A percentile compares a stretch with the other conserved stretches of the same genome.
Evolutionary conservation across 2,113 vertebrate species (phyloP).

Genomic region (Centropus bengalensis): DNA sequence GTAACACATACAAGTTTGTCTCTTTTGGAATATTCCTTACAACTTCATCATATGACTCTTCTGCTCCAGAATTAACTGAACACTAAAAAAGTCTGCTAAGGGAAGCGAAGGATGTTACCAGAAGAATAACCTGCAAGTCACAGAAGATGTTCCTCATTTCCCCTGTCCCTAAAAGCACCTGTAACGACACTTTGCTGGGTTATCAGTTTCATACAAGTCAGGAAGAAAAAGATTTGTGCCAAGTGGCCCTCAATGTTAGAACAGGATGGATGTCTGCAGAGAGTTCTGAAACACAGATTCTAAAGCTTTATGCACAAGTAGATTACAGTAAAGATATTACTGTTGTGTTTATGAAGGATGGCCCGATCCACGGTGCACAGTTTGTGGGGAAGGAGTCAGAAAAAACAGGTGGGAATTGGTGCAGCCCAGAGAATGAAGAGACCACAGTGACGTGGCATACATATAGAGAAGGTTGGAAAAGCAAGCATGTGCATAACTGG

Average conservation of each 20-base stretch:
- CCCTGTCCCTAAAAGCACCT: neutral
- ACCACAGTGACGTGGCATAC: neutral
- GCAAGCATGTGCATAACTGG: neutral
- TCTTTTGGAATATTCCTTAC: conserved; percentile 6
- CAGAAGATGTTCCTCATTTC: neutral
- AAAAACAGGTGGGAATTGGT: neutral
- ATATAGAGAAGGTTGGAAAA: neutral
- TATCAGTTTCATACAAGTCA: neutral
- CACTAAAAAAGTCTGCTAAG: neutral
- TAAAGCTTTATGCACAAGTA: neutral
- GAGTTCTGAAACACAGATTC: neutral
- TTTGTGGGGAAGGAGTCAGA: neutral
- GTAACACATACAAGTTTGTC: conserved; percentile 3
- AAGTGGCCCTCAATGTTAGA: neutral
- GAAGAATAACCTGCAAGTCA: neutral
- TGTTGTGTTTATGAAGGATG: neutral
- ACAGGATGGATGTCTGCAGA: neutral
- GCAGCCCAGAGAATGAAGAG: neutral
- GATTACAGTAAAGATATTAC: neutral
- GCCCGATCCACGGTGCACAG: neutral
- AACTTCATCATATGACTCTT: conserved; percentile 43
- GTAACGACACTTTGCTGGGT: neutral
- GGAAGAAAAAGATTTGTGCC: neutral
- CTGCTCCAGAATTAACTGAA: neutral
- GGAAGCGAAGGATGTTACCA: neutral